These are phyloP conservation scores for Tenrec ecaudatus DNA, from an alignment of 2,113 vertebrate genomes.

Conservation along the genomic window DNA sequence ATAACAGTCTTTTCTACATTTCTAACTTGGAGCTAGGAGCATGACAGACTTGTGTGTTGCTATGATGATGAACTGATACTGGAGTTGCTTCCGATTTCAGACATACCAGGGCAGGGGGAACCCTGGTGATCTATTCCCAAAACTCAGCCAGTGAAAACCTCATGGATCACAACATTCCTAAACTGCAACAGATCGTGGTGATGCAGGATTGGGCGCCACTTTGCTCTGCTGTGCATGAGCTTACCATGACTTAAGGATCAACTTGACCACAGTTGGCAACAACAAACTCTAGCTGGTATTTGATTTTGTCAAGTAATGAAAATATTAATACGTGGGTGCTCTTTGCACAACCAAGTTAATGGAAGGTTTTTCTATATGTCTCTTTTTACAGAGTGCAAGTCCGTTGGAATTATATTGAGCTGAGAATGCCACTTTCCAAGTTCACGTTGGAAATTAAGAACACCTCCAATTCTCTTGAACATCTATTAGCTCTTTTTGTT, in stretches of 20 bases:
- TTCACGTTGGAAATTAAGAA: constrained; percentile 60
- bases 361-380: neutral
- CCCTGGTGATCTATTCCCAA: neutral
- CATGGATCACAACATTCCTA: neutral
- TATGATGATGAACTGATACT: neutral
- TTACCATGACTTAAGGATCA: neutral
- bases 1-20: neutral
- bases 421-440: neutral
- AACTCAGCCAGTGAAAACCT: neutral
- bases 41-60: neutral
- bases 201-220: no score
- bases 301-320: constrained; percentile 40
- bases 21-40: neutral
- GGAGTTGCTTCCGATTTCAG: neutral
- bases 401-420: neutral
- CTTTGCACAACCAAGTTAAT: neutral
- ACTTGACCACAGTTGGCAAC: neutral
- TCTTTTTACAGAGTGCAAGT: neutral
- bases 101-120: neutral
- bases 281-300: neutral
- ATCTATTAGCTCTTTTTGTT: constrained; percentile 10
- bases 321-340: neutral
- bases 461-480: constrained; percentile 11
- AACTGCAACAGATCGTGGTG: neutral
- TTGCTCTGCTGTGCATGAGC: no score